A percentile compares a stretch with the other conserved stretches of the same genome.
phyloP scores from a whole-genome alignment of 1,140 invertebrate species.

The Patella vulgata region DNA sequence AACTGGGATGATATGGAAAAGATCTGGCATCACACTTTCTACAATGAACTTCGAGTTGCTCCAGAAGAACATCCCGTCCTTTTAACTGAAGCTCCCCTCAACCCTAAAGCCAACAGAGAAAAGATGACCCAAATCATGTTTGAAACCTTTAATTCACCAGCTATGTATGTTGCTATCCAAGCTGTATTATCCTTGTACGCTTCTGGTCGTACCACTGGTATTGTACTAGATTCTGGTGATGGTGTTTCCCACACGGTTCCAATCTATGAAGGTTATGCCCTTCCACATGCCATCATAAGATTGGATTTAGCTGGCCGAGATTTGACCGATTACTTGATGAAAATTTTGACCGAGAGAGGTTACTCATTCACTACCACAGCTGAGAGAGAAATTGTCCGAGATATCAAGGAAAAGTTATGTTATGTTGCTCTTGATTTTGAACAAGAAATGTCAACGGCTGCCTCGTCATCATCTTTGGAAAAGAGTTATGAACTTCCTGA shows the following conservation, averaged over 20 bases:
- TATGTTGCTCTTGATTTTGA: conserved; percentile 85
- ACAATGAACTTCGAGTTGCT: conserved; percentile 90
- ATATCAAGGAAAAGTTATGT: conserved; percentile 87
- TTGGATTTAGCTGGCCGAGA: conserved; percentile 91
- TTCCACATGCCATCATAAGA: conserved; percentile 93
- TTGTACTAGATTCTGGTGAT: conserved; percentile 91
- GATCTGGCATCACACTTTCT: conserved; percentile 82
- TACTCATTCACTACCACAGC: conserved; percentile 93
- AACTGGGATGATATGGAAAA: conserved; percentile 85
- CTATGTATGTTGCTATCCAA: conserved; percentile 94
- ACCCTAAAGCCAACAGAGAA: conserved; percentile 71
- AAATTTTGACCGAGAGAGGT: conserved; percentile 80
- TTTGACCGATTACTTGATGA: conserved; percentile 92
- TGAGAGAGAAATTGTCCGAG: conserved; percentile 76
- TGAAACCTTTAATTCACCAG: conserved; percentile 88
- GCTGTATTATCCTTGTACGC: conserved; percentile 92
- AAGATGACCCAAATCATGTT: conserved; percentile 83
- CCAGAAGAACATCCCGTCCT: conserved; percentile 71
- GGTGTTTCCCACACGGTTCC: conserved; percentile 94
- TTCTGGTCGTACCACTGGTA: conserved; percentile 92
- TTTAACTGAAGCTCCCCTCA: conserved; percentile 68
- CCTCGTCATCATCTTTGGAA: conserved; percentile 64
- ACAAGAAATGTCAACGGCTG: conserved; percentile 93
- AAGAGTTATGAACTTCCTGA: conserved; percentile 69
- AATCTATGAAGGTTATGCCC: conserved; percentile 82